Base-by-base conservation (phyloP, 2,797 vertebrate species). In the Tapirus indicus region DNA sequence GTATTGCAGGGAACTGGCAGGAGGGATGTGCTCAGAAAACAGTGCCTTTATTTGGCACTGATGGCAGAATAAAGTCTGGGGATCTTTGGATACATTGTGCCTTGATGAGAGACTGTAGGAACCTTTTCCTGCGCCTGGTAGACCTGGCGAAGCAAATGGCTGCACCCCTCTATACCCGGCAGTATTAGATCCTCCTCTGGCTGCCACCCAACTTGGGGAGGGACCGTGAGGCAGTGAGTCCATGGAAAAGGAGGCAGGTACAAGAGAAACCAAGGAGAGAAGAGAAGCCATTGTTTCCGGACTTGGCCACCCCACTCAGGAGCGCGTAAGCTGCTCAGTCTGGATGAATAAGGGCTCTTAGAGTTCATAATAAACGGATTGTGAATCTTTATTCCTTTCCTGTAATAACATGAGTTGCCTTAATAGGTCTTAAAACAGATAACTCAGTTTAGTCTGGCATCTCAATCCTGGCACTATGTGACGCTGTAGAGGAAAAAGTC, bases 321-420 rank as follows among this genome's bases (percentile, higher is more conserved):
- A 78, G 49, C 41, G 20, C 0, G 32, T 41, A 54, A 38, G 12
- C 75, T 75, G 44, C 64, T 91, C 1, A 6, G 20, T 64, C 11
- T 12, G 75, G 71, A 71, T 88, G 75, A 83, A 71, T 74, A 52
- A 91, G 87, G 68, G 52, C 32, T 86, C 87, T 83, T 29, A 71
- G 49, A 60, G 44, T 93, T 94, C 60, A 82, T 77, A 54, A 60
- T 93, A 93, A 95, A 72, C 64, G 71, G 75, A 69, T 4, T 95
- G 75, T 75, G 83, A 95, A 69, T 92, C 71, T 96, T 96, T 85
- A 96, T 94, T 75, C 60, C 38, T 90, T 95, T 95, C 66, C 87
- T 91, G 8, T 79, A 91, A 62, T 74, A 91, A 68, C 71, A 87
- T 14, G 69, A 88, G 23, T 80, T 94, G 44, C 64, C 69, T 58